Percentiles rank a stretch among this genome's conserved stretches.
Evolutionary conservation across 2,888 invertebrate species (phyloP).

Genomic region (Oasisia sp.): DNA sequence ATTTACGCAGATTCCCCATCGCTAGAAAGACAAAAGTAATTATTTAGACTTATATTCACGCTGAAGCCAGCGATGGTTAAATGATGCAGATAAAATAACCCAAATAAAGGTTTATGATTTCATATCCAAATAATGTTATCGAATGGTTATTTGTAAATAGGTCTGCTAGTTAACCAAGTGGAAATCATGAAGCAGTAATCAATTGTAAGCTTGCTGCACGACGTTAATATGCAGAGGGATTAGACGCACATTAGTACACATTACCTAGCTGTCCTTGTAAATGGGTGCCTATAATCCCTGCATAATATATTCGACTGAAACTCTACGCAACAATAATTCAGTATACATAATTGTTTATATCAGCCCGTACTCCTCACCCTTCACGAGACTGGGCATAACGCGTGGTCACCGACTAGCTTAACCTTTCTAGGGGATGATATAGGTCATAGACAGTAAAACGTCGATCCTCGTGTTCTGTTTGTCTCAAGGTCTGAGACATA

Average conservation of each 20-base stretch:
- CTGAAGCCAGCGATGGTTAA: not conserved
- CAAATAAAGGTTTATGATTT: not conserved
- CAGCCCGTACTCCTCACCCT: not conserved
- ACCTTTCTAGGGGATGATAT: not conserved
- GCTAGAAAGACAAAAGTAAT: no score
- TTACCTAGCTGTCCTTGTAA: not conserved
- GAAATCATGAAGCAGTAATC: not conserved
- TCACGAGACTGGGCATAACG: not conserved
- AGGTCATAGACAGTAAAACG: not conserved
- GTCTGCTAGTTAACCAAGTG: not conserved
- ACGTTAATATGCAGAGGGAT: not conserved
- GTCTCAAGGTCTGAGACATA: not conserved
- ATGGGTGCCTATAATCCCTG: not conserved
- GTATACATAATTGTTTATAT: not conserved
- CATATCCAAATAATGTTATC: not conserved
- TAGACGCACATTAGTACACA: not conserved
- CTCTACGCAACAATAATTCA: not conserved
- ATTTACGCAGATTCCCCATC: no score
- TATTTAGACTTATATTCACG: no score
- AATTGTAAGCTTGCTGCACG: not conserved
- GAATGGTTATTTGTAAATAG: not conserved
- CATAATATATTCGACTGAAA: not conserved
- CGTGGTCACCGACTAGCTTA: not conserved
- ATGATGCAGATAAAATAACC: not conserved
- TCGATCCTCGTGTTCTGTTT: not conserved